phyloP scores from a whole-genome alignment of 2,888 invertebrate species.

The Diadegma fenestrale region DNA sequence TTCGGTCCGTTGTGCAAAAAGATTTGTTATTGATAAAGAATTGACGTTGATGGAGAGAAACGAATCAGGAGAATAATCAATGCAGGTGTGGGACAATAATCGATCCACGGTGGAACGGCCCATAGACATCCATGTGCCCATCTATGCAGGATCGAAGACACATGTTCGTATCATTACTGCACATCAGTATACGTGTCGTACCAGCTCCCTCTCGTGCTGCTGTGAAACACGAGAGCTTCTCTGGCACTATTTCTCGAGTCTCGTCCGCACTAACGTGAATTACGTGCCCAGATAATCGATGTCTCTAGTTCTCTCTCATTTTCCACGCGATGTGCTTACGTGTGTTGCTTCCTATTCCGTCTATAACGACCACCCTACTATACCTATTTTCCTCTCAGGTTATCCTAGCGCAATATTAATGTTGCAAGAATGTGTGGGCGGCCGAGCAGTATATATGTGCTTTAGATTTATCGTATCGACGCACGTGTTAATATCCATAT shows the following conservation, averaged over 20 bases:
- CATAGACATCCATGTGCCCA: neutral
- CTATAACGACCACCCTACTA: conserved; percentile 8
- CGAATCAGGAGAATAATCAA: too few species aligned
- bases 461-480: neutral
- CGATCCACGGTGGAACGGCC: neutral
- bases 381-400: neutral
- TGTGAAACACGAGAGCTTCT: conserved; percentile 47
- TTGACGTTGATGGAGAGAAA: too few species aligned
- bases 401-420: conserved; percentile 15
- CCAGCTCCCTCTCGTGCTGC: conserved; percentile 9
- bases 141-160: conserved; percentile 1
- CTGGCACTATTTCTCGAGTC: conserved; percentile 49
- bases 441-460: neutral
- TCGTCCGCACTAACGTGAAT: conserved; percentile 46
- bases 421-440: conserved; percentile 24
- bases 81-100: too few species aligned
- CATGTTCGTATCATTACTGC: conserved; percentile 28
- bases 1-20: too few species aligned
- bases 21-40: too few species aligned
- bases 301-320: conserved; percentile 47
- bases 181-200: conserved; percentile 29
- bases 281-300: conserved; percentile 62
- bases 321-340: conserved; percentile 18
- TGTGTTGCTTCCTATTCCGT: conserved; percentile 9
- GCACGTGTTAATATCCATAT: conserved; percentile 5